phyloP scores from a whole-genome alignment of 2,888 invertebrate genomes.

The Acleris cristana region DNA sequence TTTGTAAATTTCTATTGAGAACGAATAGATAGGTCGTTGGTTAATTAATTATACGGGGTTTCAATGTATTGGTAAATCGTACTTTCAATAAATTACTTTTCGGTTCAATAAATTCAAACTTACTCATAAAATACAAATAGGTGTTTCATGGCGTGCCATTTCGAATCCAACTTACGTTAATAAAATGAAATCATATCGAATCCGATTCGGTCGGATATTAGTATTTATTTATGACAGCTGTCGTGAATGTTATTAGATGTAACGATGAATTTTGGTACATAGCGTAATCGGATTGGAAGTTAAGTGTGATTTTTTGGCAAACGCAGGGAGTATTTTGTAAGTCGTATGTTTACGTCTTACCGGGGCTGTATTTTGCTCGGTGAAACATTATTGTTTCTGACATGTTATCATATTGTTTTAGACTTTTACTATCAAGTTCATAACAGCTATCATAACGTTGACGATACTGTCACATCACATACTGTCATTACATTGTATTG shows the following conservation, averaged over 20 bases:
- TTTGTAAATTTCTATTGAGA: no score
- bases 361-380: no score
- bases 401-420: no score
- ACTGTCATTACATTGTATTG: no score
- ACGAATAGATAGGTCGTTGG: no score
- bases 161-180: constrained; percentile 19
- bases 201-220: constrained; percentile 19
- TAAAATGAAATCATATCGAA: constrained; percentile 27
- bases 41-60: no score
- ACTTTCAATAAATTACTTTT: not conserved
- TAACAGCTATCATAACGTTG: no score
- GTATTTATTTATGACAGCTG: constrained; percentile 32
- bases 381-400: no score
- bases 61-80: no score
- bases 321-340: not conserved
- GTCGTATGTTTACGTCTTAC: not conserved
- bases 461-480: no score
- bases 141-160: not conserved
- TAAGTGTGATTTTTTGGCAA: not conserved
- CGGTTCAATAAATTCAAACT: not conserved
- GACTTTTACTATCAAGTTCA: no score
- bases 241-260: constrained; percentile 28
- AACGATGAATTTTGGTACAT: constrained; percentile 16
- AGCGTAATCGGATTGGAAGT: not conserved
- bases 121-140: not conserved